Base-by-base conservation (phyloP, 2,888 invertebrate genomes). In the Agrochola lota region DNA sequence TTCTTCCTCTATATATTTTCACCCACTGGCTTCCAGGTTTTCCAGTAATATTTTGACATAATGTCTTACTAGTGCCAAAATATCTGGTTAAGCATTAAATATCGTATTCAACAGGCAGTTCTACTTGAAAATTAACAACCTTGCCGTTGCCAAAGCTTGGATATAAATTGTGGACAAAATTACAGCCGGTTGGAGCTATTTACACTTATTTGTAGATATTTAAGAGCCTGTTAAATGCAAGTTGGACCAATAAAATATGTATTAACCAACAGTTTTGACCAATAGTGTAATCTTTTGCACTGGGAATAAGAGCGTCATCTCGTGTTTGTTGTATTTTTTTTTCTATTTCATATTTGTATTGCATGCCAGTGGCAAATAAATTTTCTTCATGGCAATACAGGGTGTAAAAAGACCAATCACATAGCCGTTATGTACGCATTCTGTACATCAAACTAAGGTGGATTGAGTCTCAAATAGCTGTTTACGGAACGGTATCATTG, bases 121-220 rank as follows among this genome's bases (percentile, higher is more conserved):
- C n/a, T n/a, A 67, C 35, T 62, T 68, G 30, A 62, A 74, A 63
- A 75, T 43, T n/a, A 68, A 68, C 43, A 43, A 82, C 62, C 43
- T 40, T n/a, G 11, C 35, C 1, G 35, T 57, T 76, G 82, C 77
- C 80, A 80, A 80, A 77, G 15, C n/a, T 76, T 70, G 46, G 2
- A 26, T 8, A 71, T 64, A 64, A 55, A 78, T 55, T 59, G 5
- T 49, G 20, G 26, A 15, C 20, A 30, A 26, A 30, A 66, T 81
- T 46, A 67, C 52, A 26, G 43, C 5, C 26, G 43, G 63, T 64
- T n/a, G 7, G 1, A 20, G 30, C 43, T 78, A 77, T 66, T 81
- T 52, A 52, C n/a, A 59, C n/a, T 35, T 17, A 59, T 72, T 64
- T 43, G 35, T 8, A 43, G 12, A 73, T 35, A 23, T 52, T 64